Conservation (phyloP, 2,113 vertebrate genomes). For the Tachuris rubrigastra region DNA sequence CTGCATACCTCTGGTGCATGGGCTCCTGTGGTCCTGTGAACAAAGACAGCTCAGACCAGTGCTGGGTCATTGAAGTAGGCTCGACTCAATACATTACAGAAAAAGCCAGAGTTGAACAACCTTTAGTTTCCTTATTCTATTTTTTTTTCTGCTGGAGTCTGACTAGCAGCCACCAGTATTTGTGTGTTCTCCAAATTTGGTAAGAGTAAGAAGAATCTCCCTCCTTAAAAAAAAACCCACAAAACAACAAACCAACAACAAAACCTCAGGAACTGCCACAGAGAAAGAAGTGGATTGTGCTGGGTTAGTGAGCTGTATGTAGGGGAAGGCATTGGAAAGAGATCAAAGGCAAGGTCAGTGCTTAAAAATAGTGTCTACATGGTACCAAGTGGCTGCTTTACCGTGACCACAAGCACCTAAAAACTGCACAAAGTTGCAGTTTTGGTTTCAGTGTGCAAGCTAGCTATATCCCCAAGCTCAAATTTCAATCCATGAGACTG, state of each 20-base stretch:
- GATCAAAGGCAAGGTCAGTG: neutral
- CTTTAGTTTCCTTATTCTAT: neutral
- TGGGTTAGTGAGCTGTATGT: neutral
- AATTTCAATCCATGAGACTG: neutral
- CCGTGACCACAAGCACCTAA: neutral
- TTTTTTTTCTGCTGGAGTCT: neutral
- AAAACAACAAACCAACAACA: neutral
- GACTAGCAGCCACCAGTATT: neutral
- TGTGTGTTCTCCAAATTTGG: neutral
- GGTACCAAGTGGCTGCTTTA: neutral
- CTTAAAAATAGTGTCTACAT: neutral
- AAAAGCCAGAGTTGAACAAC: neutral
- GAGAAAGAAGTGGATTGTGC: neutral
- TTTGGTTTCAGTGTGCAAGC: neutral
- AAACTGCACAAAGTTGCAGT: neutral
- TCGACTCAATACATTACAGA: neutral
- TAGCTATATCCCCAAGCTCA: neutral
- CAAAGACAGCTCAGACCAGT: neutral
- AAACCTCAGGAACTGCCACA: neutral
- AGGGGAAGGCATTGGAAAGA: neutral
- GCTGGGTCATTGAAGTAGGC: neutral
- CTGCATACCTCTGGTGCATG: neutral
- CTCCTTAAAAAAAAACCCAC: neutral
- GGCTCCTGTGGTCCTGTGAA: neutral
- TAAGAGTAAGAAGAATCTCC: neutral